Conservation (phyloP, 2,888 invertebrate genomes). For the Globia sparganii region DNA sequence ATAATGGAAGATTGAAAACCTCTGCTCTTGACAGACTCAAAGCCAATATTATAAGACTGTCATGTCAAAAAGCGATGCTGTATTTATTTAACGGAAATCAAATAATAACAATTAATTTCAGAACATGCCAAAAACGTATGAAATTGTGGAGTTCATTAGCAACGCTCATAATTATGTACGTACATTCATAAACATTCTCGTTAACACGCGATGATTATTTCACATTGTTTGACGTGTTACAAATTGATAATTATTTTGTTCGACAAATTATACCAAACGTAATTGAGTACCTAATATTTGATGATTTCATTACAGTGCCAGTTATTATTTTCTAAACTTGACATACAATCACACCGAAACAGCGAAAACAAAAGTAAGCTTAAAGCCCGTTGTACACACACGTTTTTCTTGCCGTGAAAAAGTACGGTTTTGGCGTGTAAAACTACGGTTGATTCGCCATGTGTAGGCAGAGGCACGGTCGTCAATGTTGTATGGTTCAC, state of each 20-base stretch:
- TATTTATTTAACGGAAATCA: conserved; percentile 6
- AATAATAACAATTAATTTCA: conserved; percentile 35
- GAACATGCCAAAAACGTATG: conserved; percentile 19
- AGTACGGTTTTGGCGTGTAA: neutral
- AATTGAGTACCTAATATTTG: no score
- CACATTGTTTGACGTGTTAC: conserved; percentile 28
- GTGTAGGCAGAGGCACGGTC: neutral
- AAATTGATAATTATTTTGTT: conserved; percentile 31
- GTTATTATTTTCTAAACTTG: neutral
- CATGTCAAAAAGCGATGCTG: neutral
- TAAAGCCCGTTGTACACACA: neutral
- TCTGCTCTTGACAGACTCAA: neutral
- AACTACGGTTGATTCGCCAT: neutral
- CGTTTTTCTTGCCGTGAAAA: neutral
- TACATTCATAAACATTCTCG: conserved; percentile 30
- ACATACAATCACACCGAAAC: neutral
- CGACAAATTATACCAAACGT: conserved; percentile 13
- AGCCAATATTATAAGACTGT: neutral
- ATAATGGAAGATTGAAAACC: neutral
- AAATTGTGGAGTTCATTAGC: conserved; percentile 39
- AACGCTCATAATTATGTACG: conserved; percentile 28
- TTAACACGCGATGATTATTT: conserved; percentile 22
- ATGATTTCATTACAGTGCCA: neutral
- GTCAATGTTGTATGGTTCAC: neutral
- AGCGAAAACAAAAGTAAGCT: neutral